Percentiles rank a stretch among this genome's conserved stretches.
These are phyloP conservation scores for Drosophila austrosaltans DNA, from an alignment of 2,888 invertebrate species.

Conservation along the genomic window DNA sequence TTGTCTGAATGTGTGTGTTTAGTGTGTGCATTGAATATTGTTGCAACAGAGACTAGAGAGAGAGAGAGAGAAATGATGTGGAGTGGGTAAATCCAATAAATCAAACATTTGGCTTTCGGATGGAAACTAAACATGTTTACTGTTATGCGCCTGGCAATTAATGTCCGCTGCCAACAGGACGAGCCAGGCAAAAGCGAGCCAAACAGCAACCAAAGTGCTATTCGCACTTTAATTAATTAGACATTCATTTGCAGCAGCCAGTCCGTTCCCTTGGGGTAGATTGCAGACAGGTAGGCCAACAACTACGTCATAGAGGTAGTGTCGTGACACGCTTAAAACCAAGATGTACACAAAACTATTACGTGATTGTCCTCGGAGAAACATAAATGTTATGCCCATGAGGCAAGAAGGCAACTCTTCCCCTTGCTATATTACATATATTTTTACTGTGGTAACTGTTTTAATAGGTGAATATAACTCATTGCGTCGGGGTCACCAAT, in stretches of 20 bases:
- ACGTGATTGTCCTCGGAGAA: too few species aligned
- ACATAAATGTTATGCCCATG: too few species aligned
- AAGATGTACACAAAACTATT: background rate
- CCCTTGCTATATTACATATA: too few species aligned
- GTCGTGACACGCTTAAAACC: background rate
- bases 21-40: conserved; percentile 49
- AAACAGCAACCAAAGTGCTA: conserved; percentile 48
- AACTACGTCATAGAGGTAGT: background rate
- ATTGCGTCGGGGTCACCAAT: too few species aligned
- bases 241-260: conserved; percentile 69
- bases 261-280: conserved; percentile 43
- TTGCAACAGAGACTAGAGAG: conserved; percentile 19
- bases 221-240: conserved; percentile 79
- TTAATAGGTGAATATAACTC: too few species aligned
- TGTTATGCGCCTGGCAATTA: conserved; percentile 53
- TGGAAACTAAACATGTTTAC: conserved; percentile 49
- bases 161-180: conserved; percentile 55
- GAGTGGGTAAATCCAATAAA: conserved; percentile 32
- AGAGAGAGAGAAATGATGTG: background rate
- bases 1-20: conserved; percentile 26
- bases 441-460: too few species aligned
- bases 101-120: conserved; percentile 34
- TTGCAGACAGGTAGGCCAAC: conserved; percentile 2
- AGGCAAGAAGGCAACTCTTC: too few species aligned
- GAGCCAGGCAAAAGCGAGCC: conserved; percentile 34